These are phyloP conservation scores for Drymodes brunneopygia DNA, from an alignment of 2,113 vertebrate genomes.

Conservation along the genomic window DNA sequence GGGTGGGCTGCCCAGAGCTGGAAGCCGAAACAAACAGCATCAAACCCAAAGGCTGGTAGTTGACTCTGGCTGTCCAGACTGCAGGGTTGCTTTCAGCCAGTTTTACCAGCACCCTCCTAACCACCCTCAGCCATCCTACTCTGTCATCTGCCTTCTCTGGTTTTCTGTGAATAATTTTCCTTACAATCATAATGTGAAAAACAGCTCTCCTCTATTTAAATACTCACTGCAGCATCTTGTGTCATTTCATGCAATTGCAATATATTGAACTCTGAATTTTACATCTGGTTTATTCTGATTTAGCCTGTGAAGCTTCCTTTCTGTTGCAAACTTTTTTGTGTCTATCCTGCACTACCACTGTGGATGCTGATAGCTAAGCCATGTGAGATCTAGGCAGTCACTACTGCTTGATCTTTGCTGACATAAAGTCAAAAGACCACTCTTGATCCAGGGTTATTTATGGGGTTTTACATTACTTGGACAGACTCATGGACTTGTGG, in stretches of 20 bases:
- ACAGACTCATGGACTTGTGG: not conserved
- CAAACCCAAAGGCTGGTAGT: not conserved
- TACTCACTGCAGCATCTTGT: not conserved
- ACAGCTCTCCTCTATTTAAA: not conserved
- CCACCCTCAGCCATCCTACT: not conserved
- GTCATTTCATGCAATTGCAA: fast-evolving
- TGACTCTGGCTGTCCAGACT: not conserved
- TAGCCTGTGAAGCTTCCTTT: not conserved
- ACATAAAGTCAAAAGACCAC: not conserved
- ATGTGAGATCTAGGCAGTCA: not conserved
- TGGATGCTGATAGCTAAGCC: not conserved
- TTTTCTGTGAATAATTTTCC: not conserved
- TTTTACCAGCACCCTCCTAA: not conserved
- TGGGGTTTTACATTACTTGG: fast-evolving
- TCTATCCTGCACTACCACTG: fast-evolving
- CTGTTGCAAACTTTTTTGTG: not conserved
- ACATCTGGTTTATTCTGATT: not conserved
- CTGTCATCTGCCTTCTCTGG: not conserved
- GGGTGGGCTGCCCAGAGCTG: not conserved
- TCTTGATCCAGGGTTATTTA: not conserved
- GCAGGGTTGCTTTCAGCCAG: not conserved
- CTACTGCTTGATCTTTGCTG: fast-evolving
- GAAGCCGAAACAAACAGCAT: not conserved
- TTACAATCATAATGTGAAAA: not conserved
- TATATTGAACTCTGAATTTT: not conserved